Percentiles rank a stretch among this genome's conserved stretches.
These are phyloP conservation scores for Furnarius figulus DNA, from an alignment of 2,113 vertebrate genomes.

Conservation along the genomic window DNA sequence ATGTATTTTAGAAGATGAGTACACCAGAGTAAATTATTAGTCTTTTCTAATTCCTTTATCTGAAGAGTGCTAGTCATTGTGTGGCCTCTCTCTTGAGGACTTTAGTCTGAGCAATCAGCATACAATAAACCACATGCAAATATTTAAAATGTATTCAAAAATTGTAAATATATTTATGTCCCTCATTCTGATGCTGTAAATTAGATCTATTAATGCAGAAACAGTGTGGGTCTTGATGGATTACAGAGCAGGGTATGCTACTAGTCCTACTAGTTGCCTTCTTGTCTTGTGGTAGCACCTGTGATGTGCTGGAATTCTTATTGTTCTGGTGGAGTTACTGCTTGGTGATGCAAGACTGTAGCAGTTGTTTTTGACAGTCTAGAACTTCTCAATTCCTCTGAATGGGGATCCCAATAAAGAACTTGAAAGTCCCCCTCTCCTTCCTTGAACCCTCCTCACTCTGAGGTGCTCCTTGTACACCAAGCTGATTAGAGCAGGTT, in stretches of 20 bases:
- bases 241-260: not conserved
- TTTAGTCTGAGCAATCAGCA: not conserved
- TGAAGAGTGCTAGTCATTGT: not conserved
- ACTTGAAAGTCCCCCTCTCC: not conserved
- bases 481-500: not conserved
- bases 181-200: not conserved
- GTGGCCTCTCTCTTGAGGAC: not conserved
- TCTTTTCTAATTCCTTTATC: not conserved
- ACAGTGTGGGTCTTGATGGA: not conserved
- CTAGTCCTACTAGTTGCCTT: not conserved
- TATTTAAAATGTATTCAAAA: not conserved
- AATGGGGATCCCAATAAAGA: not conserved
- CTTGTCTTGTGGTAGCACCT: not conserved
- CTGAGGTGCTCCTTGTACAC: not conserved
- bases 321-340: not conserved
- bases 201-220: not conserved
- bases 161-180: not conserved
- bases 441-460: not conserved
- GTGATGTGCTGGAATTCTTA: not conserved
- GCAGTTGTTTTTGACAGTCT: not conserved
- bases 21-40: not conserved
- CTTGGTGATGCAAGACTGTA: not conserved
- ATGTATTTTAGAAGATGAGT: not conserved
- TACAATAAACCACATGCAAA: not conserved
- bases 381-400: not conserved